Conservation (phyloP, 2,797 vertebrate genomes). For the Pyrocephalus nanus region DNA sequence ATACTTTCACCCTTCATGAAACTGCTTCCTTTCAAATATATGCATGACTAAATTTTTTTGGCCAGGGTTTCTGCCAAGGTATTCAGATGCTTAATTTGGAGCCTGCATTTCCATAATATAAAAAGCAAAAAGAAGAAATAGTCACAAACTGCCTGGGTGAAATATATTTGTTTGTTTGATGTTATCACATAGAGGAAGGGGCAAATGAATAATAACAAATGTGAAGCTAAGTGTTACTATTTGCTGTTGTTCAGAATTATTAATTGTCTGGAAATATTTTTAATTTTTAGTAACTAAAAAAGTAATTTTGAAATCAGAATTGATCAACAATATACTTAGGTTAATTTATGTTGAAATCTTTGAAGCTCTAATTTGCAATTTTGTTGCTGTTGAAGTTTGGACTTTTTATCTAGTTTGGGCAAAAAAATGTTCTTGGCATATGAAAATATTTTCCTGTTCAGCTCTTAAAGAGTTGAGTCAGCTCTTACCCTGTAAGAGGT, state of each 20-base stretch:
- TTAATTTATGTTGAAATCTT: neutral
- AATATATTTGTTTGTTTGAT: neutral
- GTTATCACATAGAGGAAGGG: neutral
- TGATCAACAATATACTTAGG: neutral
- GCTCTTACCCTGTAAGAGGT: neutral
- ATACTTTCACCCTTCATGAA: neutral
- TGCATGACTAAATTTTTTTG: neutral
- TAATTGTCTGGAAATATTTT: neutral
- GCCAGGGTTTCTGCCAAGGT: neutral
- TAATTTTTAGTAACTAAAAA: neutral
- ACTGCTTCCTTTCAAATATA: neutral
- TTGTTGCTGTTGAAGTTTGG: neutral
- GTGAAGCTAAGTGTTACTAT: neutral
- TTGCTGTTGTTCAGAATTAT: neutral
- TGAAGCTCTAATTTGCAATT: neutral
- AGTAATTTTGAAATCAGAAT: neutral
- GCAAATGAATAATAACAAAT: neutral
- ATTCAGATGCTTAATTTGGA: neutral
- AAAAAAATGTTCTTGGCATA: neutral
- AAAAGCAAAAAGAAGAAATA: neutral
- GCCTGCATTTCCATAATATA: neutral
- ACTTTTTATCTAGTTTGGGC: neutral
- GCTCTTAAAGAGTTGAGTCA: neutral
- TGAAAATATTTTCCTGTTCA: neutral
- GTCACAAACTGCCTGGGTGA: neutral